Evolutionary conservation across 2,113 vertebrate genomes (phyloP), one percentile per base, ranked within the genome.

Genomic region (Dolichallabes microphthalmus): DNA sequence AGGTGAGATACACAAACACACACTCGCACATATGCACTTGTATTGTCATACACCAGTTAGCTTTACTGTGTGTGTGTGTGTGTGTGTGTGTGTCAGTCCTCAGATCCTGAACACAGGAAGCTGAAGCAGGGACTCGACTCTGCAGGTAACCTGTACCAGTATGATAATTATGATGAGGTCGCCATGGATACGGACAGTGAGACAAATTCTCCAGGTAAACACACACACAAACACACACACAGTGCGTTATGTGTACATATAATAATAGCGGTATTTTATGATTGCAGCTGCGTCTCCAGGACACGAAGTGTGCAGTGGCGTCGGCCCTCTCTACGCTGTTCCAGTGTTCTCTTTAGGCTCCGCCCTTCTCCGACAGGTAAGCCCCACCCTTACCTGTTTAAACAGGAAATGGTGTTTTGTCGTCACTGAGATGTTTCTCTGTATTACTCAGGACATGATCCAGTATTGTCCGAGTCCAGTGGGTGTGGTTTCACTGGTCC

Each of bases 121-220:
- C 96, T 97, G 75, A 98, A 97, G 79, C 95, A 90, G 1, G 79
- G 95, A 82, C 90, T 95, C 84, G 98, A 99, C 82, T 90, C 93
- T 77, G 96, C 96, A 12, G 97, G 97, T 83, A 95, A 96, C 74
- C 96, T 99, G 80, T 99, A 99, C 93, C 98, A 99, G 74, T 98
- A 99, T 85, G 98, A 99, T 91, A 99, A 99, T 93, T 99, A 99
- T 0, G 98, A 99, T 57, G 97, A 99, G 94, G 98, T 99, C 77
- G 98, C 98, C 52, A 99, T 99, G 98, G 98, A 99, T 88, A 98
- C 98, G 8, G 98, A 99, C 91, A 99, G 98, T 85, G 98, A 99
- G 94, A 94, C 96, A 25, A 94, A 93, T 79, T 99, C 98, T 53
- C 97, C 98, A 95, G 97, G 98, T 99, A 64, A 57, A 15, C 13